phyloP scores from a whole-genome alignment of 2,888 invertebrate genomes.

The Volucella zonaria region DNA sequence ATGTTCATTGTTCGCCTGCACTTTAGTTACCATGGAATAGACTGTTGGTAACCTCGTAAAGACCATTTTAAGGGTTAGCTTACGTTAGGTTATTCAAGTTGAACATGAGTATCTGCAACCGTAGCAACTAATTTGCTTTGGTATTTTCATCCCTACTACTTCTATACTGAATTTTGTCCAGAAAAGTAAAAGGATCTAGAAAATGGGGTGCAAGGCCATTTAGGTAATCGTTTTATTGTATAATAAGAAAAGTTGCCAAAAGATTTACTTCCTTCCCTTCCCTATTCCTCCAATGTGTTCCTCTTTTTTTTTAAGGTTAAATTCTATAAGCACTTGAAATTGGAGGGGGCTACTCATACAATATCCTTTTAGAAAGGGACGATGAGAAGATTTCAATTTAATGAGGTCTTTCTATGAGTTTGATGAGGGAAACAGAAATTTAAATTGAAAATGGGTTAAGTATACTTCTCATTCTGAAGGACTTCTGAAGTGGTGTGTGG shows the following conservation, averaged over 20 bases:
- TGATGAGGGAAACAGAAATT: neutral
- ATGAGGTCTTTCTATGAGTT: conserved; percentile 24
- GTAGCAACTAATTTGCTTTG: conserved; percentile 45
- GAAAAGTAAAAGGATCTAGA: neutral
- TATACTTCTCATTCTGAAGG: no score
- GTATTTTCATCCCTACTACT: conserved; percentile 8
- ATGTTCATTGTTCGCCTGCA: conserved; percentile 33
- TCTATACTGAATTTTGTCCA: neutral
- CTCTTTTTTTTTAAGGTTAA: conserved; percentile 1
- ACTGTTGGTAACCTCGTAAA: neutral
- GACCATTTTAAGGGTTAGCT: conserved; percentile 32
- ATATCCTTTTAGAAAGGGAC: conserved; percentile 44
- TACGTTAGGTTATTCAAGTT: conserved; percentile 6
- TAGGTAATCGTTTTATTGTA: conserved; percentile 49
- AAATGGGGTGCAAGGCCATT: conserved; percentile 7
- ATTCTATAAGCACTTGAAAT: conserved; percentile 18
- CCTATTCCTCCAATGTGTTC: neutral
- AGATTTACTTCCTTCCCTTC: neutral
- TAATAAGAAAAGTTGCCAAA: conserved; percentile 20
- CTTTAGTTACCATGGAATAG: conserved; percentile 12
- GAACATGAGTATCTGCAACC: conserved; percentile 17
- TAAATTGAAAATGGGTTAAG: no score
- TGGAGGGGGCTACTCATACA: neutral
- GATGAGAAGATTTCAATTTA: conserved; percentile 30
- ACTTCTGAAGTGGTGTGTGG: no score